phyloP scores from a whole-genome alignment of 2,113 vertebrate genomes.

The Chamaetylas fuelleborni region DNA sequence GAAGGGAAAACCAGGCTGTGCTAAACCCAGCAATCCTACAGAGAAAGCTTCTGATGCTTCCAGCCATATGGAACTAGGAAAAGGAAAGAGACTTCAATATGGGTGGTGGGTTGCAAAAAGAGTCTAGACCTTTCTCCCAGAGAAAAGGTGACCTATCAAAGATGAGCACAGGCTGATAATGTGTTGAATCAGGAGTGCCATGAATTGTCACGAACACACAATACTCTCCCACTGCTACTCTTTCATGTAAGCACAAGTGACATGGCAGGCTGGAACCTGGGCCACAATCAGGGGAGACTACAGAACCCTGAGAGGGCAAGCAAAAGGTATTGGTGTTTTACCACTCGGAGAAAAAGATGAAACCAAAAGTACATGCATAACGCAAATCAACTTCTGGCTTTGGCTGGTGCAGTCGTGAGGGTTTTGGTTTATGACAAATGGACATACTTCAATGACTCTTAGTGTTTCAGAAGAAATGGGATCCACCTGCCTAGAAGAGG shows the following conservation, averaged over 20 bases:
- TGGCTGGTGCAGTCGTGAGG: background rate
- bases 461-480: background rate
- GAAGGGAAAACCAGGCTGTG: background rate
- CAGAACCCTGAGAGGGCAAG: background rate
- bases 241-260: background rate
- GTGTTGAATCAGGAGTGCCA: background rate
- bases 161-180: background rate
- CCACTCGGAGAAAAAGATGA: background rate
- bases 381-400: background rate
- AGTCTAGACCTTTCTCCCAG: background rate
- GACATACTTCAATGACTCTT: background rate
- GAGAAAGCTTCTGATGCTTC: background rate
- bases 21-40: background rate
- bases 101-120: background rate
- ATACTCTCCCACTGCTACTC: background rate
- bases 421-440: background rate
- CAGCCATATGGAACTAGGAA: background rate
- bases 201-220: background rate
- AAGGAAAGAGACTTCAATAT: background rate
- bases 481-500: background rate
- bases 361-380: background rate
- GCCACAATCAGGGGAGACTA: background rate
- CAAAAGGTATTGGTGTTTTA: background rate
- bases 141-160: background rate
- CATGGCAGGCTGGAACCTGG: background rate